Base-by-base conservation (phyloP, 2,797 vertebrate genomes). In the Aphelocoma californica region DNA sequence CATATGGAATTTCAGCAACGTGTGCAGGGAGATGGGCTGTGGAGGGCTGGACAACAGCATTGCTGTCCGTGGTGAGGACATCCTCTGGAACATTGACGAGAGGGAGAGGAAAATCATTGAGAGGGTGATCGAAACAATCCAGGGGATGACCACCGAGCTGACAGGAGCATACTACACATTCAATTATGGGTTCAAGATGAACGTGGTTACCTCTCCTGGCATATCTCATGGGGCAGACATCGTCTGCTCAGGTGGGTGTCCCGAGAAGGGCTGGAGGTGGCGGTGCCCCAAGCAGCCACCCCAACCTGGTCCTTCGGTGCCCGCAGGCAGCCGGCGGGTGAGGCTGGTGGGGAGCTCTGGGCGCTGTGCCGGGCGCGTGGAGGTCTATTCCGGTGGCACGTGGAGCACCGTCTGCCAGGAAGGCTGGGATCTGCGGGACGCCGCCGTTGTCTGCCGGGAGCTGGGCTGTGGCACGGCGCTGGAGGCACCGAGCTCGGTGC, bases 391-490 rank as follows among this genome's bases (percentile, higher is more conserved):
- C 1, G 18, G 85, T 0, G 96, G 95, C 17, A 70, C 8, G 3
- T 98, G 97, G 97, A 94, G 78, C 48, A 81, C 36, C 17, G 5
- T 97, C 14, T 98, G 97, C 80, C 92, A 88, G 66, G 97, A 98
- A 23, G 42, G 20, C 51, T 98, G 97, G 97, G 96, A 93, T 40
- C 29, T 95, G 15, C 21, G 0, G 0, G 96, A 93, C 2, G 96
- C 97, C 15, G 44, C 75, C 0, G 96, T 97, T 4, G 87, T 97
- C 9, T 98, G 97, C 90, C 93, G 34, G 34, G 96, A 98, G 80
- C 86, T 98, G 88, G 91, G 86, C 87, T 98, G 97, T 0, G 97
- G 97, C 6, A 7, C 3, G 16, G 97, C 96, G 3, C 36, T 36
- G 36, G 8, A 36, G 36, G 36, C 36, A 36, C 36, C 36, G 36